phyloP scores from a whole-genome alignment of 2,888 invertebrate species.

The Mythimna lalbum region DNA sequence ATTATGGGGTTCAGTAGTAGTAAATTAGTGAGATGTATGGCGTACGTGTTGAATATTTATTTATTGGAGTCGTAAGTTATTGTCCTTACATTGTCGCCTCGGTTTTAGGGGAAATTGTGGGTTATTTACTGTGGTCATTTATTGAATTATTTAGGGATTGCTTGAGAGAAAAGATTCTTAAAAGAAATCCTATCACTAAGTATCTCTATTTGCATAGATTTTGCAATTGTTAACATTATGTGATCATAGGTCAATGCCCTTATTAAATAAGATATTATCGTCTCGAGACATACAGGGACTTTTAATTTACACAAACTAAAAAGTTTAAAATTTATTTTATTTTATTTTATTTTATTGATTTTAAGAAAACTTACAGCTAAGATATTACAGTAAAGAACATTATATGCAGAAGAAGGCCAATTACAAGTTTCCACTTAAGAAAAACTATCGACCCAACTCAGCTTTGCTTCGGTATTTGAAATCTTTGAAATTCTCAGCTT shows the following conservation, averaged over 20 bases:
- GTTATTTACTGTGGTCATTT: constrained; percentile 47
- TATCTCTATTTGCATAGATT: not conserved
- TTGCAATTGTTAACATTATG: not conserved
- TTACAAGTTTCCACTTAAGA: no score
- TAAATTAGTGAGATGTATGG: constrained; percentile 90
- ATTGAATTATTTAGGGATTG: constrained; percentile 33
- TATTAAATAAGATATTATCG: not conserved
- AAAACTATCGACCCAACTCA: no score
- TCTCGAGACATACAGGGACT: not conserved
- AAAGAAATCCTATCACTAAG: no score
- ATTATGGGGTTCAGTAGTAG: constrained; percentile 86
- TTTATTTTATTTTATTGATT: no score
- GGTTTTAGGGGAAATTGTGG: constrained; percentile 49
- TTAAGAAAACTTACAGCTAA: no score
- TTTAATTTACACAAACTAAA: not conserved
- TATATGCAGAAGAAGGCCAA: no score
- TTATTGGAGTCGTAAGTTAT: constrained; percentile 82
- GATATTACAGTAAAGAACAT: no score
- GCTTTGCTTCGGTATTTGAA: no score
- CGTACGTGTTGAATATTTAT: constrained; percentile 87
- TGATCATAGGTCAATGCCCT: constrained; percentile 8
- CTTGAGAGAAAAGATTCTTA: not conserved
- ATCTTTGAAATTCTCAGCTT: no score
- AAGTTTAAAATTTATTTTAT: not conserved
- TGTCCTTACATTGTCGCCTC: constrained; percentile 51